These are phyloP conservation scores for Enteromius trimaculatus DNA, from an alignment of 2,797 vertebrate species.

Conservation along the genomic window DNA sequence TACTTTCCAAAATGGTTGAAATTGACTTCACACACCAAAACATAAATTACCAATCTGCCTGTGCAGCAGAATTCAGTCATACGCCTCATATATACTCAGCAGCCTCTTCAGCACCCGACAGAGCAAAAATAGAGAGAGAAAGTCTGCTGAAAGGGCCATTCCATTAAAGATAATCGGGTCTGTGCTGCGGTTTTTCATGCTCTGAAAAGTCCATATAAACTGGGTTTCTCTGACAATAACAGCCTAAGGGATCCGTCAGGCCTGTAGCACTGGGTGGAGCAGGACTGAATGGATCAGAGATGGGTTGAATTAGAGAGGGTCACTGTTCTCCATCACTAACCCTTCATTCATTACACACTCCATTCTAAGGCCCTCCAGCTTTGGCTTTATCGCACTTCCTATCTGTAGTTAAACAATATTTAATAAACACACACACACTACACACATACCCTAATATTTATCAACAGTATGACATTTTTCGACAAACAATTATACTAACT, in stretches of 20 bases:
- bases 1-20: slow-evolving; percentile 8
- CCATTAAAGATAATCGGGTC: slow-evolving; percentile 43
- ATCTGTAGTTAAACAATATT: slow-evolving; percentile 32
- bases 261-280: slow-evolving; percentile 34
- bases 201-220: slow-evolving; percentile 54
- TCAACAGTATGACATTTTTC: not conserved
- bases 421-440: slow-evolving; percentile 13
- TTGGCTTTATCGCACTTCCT: slow-evolving; percentile 10
- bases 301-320: slow-evolving; percentile 20
- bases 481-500: not conserved
- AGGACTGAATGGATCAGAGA: slow-evolving; percentile 43
- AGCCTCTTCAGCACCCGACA: not conserved
- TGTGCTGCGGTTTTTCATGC: slow-evolving; percentile 45
- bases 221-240: slow-evolving; percentile 34
- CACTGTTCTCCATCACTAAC: slow-evolving; percentile 44
- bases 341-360: slow-evolving; percentile 37
- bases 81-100: not conserved
- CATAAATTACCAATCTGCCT: slow-evolving; percentile 19
- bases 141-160: slow-evolving; percentile 33
- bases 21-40: slow-evolving; percentile 7
- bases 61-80: slow-evolving; percentile 29
- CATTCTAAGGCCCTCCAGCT: slow-evolving; percentile 9
- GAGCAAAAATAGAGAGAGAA: slow-evolving; percentile 14
- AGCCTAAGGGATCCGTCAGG: slow-evolving; percentile 33
- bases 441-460: not conserved